These are phyloP conservation scores for Temnothorax curvispinosus DNA, from an alignment of 1,140 invertebrate species.

Conservation along the genomic window DNA sequence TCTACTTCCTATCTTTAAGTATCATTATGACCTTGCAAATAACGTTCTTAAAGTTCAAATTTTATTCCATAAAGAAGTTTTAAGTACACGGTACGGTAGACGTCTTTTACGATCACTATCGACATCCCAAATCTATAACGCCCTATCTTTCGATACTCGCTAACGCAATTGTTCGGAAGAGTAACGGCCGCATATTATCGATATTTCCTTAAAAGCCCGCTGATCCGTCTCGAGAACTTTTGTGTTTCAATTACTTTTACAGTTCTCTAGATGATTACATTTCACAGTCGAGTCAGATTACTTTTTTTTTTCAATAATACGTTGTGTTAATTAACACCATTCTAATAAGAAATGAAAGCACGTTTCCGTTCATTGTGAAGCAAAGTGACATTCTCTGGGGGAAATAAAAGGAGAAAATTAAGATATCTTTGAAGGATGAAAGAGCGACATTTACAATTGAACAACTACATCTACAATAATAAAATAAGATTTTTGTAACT, in stretches of 20 bases:
- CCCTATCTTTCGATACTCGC: conserved; percentile 11
- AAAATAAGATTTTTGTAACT: neutral
- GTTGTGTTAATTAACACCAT: neutral
- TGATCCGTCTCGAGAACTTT: conserved; percentile 29
- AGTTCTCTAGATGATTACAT: conserved; percentile 7
- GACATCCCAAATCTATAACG: conserved; percentile 27
- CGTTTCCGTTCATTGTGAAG: neutral
- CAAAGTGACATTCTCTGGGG: neutral
- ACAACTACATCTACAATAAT: neutral
- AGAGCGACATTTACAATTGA: conserved; percentile 7
- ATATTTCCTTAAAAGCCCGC: conserved; percentile 43
- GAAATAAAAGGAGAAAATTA: neutral
- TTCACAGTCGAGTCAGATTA: neutral
- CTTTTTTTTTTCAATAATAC: neutral
- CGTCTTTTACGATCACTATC: conserved; percentile 39
- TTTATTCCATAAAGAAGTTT: conserved; percentile 33
- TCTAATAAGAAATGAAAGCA: neutral
- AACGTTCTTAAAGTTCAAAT: conserved; percentile 39
- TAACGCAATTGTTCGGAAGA: conserved; percentile 41
- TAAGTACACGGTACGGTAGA: conserved; percentile 7
- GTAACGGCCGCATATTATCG: conserved; percentile 46
- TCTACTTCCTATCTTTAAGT: neutral
- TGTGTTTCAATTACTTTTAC: conserved; percentile 2
- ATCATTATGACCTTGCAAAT: conserved; percentile 10
- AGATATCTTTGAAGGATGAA: neutral